Conservation (phyloP, 1,140 invertebrate genomes). For the Drosophila insularis region DNA sequence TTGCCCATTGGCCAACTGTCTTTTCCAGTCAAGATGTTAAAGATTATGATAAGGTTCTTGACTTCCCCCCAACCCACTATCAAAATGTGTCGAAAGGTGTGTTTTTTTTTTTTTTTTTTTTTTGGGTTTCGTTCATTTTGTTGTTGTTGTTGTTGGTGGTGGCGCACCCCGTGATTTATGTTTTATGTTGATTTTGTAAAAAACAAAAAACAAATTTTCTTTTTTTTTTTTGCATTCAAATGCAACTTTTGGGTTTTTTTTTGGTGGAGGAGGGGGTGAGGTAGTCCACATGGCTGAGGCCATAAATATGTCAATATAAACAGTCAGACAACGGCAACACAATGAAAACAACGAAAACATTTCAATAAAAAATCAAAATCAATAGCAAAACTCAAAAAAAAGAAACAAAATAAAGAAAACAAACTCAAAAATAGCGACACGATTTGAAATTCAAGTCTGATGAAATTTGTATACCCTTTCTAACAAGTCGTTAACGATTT, state of each 20-base stretch:
- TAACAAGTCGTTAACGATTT: no score
- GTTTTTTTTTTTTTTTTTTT: conserved; percentile 56
- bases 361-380: conserved; percentile 76
- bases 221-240: conserved; percentile 52
- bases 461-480: neutral
- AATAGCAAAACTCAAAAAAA: conserved; percentile 34
- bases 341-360: conserved; percentile 65
- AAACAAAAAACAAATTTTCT: neutral
- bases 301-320: conserved; percentile 77
- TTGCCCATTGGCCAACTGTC: conserved; percentile 36
- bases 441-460: neutral
- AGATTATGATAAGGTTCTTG: conserved; percentile 38
- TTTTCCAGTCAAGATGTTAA: conserved; percentile 18
- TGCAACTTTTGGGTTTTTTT: conserved; percentile 24
- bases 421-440: conserved; percentile 33
- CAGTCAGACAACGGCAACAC: conserved; percentile 59
- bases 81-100: conserved; percentile 72
- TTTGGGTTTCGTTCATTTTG: conserved; percentile 12
- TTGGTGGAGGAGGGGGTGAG: neutral
- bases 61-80: conserved; percentile 38
- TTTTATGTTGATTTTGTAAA: conserved; percentile 7
- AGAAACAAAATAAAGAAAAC: neutral
- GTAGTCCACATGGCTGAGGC: conserved; percentile 37
- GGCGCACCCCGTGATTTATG: conserved; percentile 74
- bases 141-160: neutral